Percentiles rank a stretch among this genome's conserved stretches.
These are phyloP conservation scores for Bradypodion ventrale DNA, from an alignment of 2,797 vertebrate species.

Conservation along the genomic window DNA sequence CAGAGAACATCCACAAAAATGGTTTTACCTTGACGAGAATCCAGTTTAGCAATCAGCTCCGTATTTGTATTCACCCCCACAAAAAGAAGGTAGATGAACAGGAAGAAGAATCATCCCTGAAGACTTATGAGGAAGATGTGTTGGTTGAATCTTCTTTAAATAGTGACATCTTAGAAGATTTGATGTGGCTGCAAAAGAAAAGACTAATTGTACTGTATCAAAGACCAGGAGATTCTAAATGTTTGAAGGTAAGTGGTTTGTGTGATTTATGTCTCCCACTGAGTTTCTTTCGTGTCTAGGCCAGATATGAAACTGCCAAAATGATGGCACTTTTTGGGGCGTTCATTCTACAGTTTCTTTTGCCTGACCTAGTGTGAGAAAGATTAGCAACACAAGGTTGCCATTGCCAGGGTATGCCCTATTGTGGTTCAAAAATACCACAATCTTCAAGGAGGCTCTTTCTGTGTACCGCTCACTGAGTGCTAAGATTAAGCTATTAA, in stretches of 20 bases:
- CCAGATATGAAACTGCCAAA: too few species aligned
- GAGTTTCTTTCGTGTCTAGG: too few species aligned
- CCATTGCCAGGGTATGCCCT: too few species aligned
- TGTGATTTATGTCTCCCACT: constrained; percentile 10
- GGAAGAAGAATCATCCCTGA: constrained; percentile 50
- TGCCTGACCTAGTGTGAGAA: too few species aligned
- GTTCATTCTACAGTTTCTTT: too few species aligned
- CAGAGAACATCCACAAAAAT: constrained; percentile 66
- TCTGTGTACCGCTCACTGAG: too few species aligned
- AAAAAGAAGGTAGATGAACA: constrained; percentile 65
- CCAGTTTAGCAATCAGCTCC: constrained; percentile 74
- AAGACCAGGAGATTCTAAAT: constrained; percentile 70
- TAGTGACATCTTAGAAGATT: constrained; percentile 83
- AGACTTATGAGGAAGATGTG: constrained; percentile 63
- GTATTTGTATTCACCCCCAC: constrained; percentile 76
- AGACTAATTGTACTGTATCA: constrained; percentile 88
- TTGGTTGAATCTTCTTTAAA: constrained; percentile 79
- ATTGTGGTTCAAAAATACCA: too few species aligned
- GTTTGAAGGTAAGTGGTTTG: constrained; percentile 81
- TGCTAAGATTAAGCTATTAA: background rate
- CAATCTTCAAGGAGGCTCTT: too few species aligned
- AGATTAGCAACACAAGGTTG: too few species aligned
- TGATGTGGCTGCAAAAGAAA: constrained; percentile 95
- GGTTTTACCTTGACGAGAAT: constrained; percentile 80
- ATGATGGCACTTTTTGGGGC: too few species aligned